These are phyloP conservation scores for Eueides isabella DNA, from an alignment of 1,140 invertebrate species.

Conservation along the genomic window DNA sequence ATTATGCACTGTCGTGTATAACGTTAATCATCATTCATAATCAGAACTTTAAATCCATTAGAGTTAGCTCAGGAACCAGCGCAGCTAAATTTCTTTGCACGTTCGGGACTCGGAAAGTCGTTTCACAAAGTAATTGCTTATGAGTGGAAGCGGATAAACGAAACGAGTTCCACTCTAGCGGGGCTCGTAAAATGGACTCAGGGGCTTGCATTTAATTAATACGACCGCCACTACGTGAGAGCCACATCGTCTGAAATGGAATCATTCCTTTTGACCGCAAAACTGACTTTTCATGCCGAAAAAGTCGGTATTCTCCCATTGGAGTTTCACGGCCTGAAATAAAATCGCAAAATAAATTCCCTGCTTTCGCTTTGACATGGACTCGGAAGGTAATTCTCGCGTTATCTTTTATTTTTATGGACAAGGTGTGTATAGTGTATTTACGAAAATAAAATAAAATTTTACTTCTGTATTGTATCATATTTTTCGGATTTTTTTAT, in stretches of 20 bases:
- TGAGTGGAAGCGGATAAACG: slow-evolving; percentile 77
- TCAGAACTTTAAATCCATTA: slow-evolving; percentile 41
- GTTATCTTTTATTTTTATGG: slow-evolving; percentile 39
- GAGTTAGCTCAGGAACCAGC: slow-evolving; percentile 59
- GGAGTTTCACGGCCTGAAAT: slow-evolving; percentile 28
- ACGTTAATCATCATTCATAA: slow-evolving; percentile 26
- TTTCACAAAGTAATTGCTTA: slow-evolving; percentile 77
- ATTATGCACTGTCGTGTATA: slow-evolving; percentile 26
- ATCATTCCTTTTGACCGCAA: slow-evolving; percentile 67
- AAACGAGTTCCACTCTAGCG: slow-evolving; percentile 69
- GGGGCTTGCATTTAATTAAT: slow-evolving; percentile 80
- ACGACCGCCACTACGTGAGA: slow-evolving; percentile 71
- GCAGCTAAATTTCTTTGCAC: slow-evolving; percentile 72
- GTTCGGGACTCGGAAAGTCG: slow-evolving; percentile 63
- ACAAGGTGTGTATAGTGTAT: slow-evolving; percentile 21
- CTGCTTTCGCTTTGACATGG: slow-evolving; percentile 35
- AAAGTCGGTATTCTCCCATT: slow-evolving; percentile 45
- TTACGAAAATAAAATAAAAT: slow-evolving; percentile 9
- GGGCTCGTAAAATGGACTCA: slow-evolving; percentile 75
- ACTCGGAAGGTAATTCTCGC: slow-evolving; percentile 39
- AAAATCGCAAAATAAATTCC: slow-evolving; percentile 43
- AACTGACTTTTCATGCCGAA: slow-evolving; percentile 60
- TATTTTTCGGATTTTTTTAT: background rate
- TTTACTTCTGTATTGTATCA: background rate
- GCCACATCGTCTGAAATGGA: slow-evolving; percentile 65